Evolutionary conservation across 1,140 invertebrate genomes (phyloP).

Genomic region (Pomacea maculata): DNA sequence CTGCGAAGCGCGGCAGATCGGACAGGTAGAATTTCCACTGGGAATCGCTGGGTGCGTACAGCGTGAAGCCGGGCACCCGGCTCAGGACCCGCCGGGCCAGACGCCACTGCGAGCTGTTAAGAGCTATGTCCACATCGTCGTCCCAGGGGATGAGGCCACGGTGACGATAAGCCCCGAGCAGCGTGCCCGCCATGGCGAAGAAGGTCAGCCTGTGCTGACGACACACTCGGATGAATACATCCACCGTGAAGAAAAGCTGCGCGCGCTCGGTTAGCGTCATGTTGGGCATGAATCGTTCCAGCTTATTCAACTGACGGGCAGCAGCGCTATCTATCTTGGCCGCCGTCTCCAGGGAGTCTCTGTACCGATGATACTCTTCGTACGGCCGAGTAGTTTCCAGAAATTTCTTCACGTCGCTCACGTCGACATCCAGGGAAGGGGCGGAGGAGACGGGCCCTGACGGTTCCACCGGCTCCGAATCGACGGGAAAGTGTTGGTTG

Average conservation of each 20-base stretch:
- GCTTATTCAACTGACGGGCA: background rate
- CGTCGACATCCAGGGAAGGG: conserved; percentile 14
- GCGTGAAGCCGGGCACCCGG: conserved; percentile 28
- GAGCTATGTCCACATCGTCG: conserved; percentile 53
- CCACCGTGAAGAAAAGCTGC: conserved; percentile 29
- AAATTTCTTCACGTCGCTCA: conserved; percentile 22
- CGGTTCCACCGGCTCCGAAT: background rate
- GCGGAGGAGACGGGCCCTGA: background rate
- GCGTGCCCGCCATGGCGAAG: conserved; percentile 47
- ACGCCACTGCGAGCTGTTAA: conserved; percentile 39
- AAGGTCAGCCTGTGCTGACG: conserved; percentile 39
- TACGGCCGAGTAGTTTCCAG: conserved; percentile 4
- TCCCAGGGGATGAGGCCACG: conserved; percentile 58
- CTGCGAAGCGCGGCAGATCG: conserved; percentile 16
- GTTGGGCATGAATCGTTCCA: conserved; percentile 23
- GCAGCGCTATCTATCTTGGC: conserved; percentile 7
- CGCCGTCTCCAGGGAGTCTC: background rate
- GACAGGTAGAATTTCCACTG: conserved; percentile 53
- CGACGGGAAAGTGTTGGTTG: conserved; percentile 22
- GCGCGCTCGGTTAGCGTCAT: conserved; percentile 28
- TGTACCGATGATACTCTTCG: conserved; percentile 10
- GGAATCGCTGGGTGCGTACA: conserved; percentile 18
- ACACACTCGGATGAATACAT: conserved; percentile 32
- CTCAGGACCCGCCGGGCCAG: conserved; percentile 25
- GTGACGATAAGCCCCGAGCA: conserved; percentile 50